Evolutionary conservation across 2,888 invertebrate genomes (phyloP).

Genomic region (Trichacis sp.): DNA sequence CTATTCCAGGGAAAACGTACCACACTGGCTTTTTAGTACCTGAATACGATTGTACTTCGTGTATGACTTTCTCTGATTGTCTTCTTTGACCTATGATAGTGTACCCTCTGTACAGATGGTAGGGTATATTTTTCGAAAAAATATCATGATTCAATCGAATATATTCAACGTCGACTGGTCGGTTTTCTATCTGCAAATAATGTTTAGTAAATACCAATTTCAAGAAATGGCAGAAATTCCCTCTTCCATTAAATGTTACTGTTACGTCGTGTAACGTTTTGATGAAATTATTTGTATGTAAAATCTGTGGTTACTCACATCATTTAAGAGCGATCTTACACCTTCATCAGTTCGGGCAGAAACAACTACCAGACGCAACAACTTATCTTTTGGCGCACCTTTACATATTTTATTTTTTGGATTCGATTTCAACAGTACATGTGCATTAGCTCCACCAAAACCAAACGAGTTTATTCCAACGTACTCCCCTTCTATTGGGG

Average conservation of each 20-base stretch:
- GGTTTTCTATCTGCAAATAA: constrained; percentile 65
- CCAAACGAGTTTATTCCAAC: constrained; percentile 93
- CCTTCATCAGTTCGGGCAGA: constrained; percentile 87
- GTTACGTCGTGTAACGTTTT: too few relatives aligned
- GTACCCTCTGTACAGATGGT: constrained; percentile 84
- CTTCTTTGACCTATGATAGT: constrained; percentile 71
- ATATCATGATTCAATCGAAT: constrained; percentile 74
- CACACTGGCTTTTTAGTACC: constrained; percentile 81
- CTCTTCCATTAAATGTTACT: too few relatives aligned
- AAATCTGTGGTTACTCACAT: constrained; percentile 67
- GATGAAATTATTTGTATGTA: too few relatives aligned
- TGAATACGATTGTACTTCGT: constrained; percentile 74
- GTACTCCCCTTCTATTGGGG: constrained; percentile 77
- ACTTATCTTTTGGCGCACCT: constrained; percentile 74
- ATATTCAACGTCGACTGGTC: too few relatives aligned
- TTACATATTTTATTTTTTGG: constrained; percentile 74
- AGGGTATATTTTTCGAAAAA: constrained; percentile 71
- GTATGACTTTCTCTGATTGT: constrained; percentile 62
- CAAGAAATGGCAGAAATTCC: too few relatives aligned
- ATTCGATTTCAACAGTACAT: constrained; percentile 76
- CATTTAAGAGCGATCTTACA: constrained; percentile 75
- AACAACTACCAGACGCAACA: constrained; percentile 80
- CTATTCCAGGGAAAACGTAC: too few relatives aligned
- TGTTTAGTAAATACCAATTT: too few relatives aligned
- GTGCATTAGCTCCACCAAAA: constrained; percentile 91